Base-by-base conservation (phyloP, 2,113 vertebrate genomes). In the Carassius gibelio region DNA sequence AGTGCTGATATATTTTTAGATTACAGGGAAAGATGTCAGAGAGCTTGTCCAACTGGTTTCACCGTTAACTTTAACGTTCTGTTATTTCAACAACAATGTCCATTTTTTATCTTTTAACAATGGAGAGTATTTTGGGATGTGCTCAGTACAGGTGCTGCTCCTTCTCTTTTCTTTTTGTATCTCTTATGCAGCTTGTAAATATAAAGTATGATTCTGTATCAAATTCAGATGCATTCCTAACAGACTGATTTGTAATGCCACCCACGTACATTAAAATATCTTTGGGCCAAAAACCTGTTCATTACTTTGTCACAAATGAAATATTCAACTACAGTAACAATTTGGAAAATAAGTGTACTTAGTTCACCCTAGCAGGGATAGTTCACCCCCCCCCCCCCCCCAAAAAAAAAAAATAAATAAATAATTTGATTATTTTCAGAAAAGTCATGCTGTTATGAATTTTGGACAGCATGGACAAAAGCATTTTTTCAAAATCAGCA, bases 21-120 rank as follows among this genome's bases (percentile, higher is more conserved):
- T 78, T 59, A 19, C 13, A 26, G 8, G n/a, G n/a, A 1, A 30
- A 81, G 14, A 75, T 75, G 36, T 48, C 23, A 9, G 61, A 23
- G 13, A 48, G 78, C 38, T 80, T 48, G 78, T 81, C 14, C 2
- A 38, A 81, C 59, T 81, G 78, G 78, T 81, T 66, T 66, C 15
- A 62, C 61, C 4, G 7, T 48, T 57, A 21, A 34, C 21, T 17
- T 36, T 45, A 45, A 1, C 14, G 0, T 26, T 64, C 4, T 81
- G 78, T 81, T 81, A 81, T 30, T 66, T 4, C 42, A 66, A 45
- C 36, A 81, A 66, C 78, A 81, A 9, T 62, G 59, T 2, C 6
- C 6, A 26, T 30, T 38, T 59, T 38, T n/a, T 78, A 57, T 62
- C 21, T 62, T 15, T n/a, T 36, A 36, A 57, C 30, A 72, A 15